These are phyloP conservation scores for Ophioderma brevispina DNA, from an alignment of 35 echinoderm and acorn worm genomes.

Conservation along the genomic window DNA sequence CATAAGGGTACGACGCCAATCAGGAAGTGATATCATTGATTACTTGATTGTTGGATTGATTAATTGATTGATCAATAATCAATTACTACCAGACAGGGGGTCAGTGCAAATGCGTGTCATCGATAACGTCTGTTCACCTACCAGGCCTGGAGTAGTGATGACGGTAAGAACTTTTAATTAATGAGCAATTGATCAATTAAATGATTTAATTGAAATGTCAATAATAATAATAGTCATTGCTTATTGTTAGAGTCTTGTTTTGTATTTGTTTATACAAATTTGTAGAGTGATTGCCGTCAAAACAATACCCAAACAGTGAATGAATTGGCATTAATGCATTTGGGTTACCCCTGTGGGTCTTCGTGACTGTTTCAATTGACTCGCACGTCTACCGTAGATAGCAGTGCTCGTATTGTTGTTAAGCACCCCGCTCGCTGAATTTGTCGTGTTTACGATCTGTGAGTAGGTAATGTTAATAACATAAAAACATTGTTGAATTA, in stretches of 20 bases:
- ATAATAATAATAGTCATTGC: no score
- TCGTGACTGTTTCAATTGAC: not conserved
- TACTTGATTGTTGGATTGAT: not conserved
- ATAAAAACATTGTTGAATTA: no score
- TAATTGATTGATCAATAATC: constrained; percentile 4
- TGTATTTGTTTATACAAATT: no score
- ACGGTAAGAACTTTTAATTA: not conserved
- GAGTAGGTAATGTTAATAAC: no score
- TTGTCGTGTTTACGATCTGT: no score
- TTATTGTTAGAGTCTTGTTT: no score
- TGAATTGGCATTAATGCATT: not conserved
- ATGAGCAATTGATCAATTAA: not conserved
- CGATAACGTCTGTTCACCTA: not conserved
- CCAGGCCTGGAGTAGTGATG: constrained; percentile 2
- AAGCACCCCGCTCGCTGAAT: no score
- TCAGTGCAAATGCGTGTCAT: not conserved
- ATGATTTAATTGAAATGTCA: not conserved
- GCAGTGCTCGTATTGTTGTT: not conserved
- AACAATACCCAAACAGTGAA: no score
- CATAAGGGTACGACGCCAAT: not conserved
- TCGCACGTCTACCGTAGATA: not conserved
- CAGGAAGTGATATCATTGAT: not conserved
- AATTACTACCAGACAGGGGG: not conserved
- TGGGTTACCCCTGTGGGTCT: not conserved
- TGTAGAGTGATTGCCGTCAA: no score